Conservation (phyloP, 1,140 invertebrate genomes). For the Atta texana region DNA sequence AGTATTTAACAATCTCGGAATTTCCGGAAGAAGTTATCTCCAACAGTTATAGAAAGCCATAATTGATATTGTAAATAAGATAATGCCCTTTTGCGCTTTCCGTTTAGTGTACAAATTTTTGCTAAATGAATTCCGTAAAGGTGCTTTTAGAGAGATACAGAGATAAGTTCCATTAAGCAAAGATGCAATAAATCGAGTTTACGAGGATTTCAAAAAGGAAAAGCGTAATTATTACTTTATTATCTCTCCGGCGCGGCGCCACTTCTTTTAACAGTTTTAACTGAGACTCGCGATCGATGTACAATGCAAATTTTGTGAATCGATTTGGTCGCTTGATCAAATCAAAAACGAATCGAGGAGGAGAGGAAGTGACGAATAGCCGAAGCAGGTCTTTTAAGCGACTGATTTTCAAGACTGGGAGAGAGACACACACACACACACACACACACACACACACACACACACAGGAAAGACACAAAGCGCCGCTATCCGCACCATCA, state of each 20-base stretch:
- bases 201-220: neutral
- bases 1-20: neutral
- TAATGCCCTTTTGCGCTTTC: neutral
- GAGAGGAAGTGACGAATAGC: slow-evolving; percentile 65
- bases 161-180: slow-evolving; percentile 35
- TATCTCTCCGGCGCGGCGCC: slow-evolving; percentile 9
- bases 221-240: slow-evolving; percentile 44
- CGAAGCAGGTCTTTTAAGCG: slow-evolving; percentile 64
- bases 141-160: slow-evolving; percentile 12
- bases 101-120: slow-evolving; percentile 12
- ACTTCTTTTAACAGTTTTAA: neutral
- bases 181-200: neutral
- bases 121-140: slow-evolving; percentile 1
- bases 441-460: too few relatives aligned
- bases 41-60: neutral
- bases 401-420: slow-evolving; percentile 60
- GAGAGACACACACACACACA: slow-evolving; percentile 28
- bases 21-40: neutral
- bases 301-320: slow-evolving; percentile 35
- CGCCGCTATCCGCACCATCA: slow-evolving; percentile 81
- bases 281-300: neutral
- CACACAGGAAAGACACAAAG: slow-evolving; percentile 71
- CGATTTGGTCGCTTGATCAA: slow-evolving; percentile 55
- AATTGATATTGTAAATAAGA: slow-evolving; percentile 31
- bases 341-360: neutral